These are phyloP conservation scores for Vombatus ursinus DNA, from an alignment of 2,113 vertebrate species.

Conservation along the genomic window DNA sequence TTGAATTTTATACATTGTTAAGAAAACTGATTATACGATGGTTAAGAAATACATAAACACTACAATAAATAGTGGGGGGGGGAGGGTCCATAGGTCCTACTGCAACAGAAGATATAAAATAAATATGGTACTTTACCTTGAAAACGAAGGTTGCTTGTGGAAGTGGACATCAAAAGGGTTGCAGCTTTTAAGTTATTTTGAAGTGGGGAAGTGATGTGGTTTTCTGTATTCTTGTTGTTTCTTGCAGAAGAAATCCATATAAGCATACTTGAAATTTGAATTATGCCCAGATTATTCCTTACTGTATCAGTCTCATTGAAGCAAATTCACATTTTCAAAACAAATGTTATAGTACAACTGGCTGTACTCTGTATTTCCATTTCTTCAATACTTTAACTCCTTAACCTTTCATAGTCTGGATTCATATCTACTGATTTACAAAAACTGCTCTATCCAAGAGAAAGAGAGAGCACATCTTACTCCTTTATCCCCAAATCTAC, in stretches of 20 bases:
- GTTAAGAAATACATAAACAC: background rate
- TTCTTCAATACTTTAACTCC: background rate
- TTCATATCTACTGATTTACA: background rate
- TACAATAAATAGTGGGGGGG: background rate
- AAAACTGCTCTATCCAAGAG: background rate
- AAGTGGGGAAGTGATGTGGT: background rate
- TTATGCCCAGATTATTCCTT: background rate
- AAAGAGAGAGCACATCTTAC: background rate
- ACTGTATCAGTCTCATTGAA: background rate
- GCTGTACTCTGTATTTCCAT: background rate
- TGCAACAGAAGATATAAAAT: background rate
- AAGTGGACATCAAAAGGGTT: background rate
- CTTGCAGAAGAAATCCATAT: background rate
- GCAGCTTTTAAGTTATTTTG: background rate
- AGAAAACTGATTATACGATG: background rate
- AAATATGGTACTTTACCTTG: background rate
- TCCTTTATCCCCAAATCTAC: background rate
- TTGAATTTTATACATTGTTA: background rate
- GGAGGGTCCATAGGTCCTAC: background rate
- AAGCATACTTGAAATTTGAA: background rate
- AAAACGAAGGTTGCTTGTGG: background rate
- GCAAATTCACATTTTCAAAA: background rate
- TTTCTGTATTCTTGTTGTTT: background rate
- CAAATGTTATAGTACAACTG: background rate
- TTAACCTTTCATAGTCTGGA: background rate